These are phyloP conservation scores for Notocelia uddmanniana DNA, from an alignment of 2,888 invertebrate species.

Conservation along the genomic window DNA sequence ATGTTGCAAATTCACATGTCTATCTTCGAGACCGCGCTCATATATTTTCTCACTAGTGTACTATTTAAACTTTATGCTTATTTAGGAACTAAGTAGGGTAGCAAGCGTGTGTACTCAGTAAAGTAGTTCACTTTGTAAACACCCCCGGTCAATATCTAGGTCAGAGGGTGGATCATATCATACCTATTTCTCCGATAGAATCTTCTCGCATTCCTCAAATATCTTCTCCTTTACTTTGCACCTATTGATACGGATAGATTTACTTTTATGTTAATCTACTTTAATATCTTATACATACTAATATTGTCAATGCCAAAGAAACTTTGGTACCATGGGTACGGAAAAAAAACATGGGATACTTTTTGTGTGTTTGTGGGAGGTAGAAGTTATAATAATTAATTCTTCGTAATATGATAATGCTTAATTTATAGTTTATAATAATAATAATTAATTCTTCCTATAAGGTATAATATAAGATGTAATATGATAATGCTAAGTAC, in stretches of 20 bases:
- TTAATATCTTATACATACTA: neutral
- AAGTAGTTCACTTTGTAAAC: conserved; percentile 28
- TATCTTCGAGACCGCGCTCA: neutral
- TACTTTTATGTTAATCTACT: too few species aligned
- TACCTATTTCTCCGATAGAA: conserved; percentile 18
- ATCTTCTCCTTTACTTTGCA: conserved; percentile 30
- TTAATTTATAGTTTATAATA: too few species aligned
- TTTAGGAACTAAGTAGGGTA: conserved; percentile 7
- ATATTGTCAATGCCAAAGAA: neutral
- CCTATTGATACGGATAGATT: conserved; percentile 15
- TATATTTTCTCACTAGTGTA: conserved; percentile 2
- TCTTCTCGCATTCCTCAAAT: conserved; percentile 18
- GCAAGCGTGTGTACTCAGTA: conserved; percentile 10
- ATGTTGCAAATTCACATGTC: neutral
- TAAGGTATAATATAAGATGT: too few species aligned
- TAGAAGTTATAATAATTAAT: too few species aligned
- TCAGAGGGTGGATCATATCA: conserved; percentile 31
- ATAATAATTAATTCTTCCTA: too few species aligned
- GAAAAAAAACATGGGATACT: too few species aligned
- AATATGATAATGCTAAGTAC: conserved; percentile 2
- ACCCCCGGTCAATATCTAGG: conserved; percentile 32
- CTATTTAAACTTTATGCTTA: conserved; percentile 8
- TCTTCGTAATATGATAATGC: too few species aligned
- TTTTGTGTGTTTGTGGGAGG: too few species aligned
- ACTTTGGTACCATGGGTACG: neutral